Base-by-base conservation (phyloP, 2,888 invertebrate genomes). In the Panorpa germanica region DNA sequence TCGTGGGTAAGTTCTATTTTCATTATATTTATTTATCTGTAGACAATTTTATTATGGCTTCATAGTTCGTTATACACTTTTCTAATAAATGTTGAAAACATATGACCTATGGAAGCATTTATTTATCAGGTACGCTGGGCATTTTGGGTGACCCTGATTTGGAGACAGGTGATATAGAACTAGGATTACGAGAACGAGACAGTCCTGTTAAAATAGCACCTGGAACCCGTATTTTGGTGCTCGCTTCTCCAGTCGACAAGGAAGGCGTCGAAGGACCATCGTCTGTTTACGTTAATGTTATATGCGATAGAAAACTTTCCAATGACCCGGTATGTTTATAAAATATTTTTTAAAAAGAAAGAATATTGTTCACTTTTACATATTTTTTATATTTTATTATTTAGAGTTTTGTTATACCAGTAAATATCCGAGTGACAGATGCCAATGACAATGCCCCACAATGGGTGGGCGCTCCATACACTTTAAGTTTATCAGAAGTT, bases 391-490 rank as follows among this genome's bases (percentile, higher is more conserved):
- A 12, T 6, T 18, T 19, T 29, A 8, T 9, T 25, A 34, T 37
- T 23, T 41, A 51, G 50, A 53, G 52, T 35, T 55, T 54, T 38
- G 51, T 53, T 7, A 44, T 53, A 18, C 55, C 55, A 7, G 55
- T 52, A 10, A 52, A 53, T 40, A 50, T 52, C 29, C 66, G 85
- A 40, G 86, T 88, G 34, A 83, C 81, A 39, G 88, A 90, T 53
- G 82, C 81, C 36, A 88, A 88, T 51, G 88, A 88, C 56, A 86
- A 88, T 55, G 76, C 82, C 6, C 86, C 86, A 1, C 62, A 63
- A 45, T 86, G 86, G 63, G 59, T 68, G 35, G 80, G 77, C 39
- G 76, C 78, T 2, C 83, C 85, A 1, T 86, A 81, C 52, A 64
- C 70, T 27, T 62, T 77, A 39, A 80, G 83, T 41, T 69, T 86